These are phyloP conservation scores for Istiophorus platypterus DNA, from an alignment of 2,113 vertebrate genomes.

Conservation along the genomic window DNA sequence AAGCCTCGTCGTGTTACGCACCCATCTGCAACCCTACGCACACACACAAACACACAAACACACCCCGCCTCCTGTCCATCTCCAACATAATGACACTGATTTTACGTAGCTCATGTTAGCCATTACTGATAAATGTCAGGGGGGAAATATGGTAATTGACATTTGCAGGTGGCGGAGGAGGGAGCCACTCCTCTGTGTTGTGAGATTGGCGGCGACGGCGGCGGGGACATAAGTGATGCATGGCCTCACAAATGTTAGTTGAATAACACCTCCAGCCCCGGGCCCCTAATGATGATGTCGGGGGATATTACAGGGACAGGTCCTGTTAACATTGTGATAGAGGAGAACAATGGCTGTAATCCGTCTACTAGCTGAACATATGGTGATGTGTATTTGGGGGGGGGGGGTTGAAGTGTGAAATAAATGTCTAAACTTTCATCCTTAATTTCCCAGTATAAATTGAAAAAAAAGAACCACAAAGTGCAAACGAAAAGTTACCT, in stretches of 20 bases:
- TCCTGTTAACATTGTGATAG: constrained; percentile 72
- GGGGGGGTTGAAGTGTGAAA: constrained; percentile 24
- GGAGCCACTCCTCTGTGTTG: constrained; percentile 45
- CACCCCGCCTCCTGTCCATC: constrained; percentile 55
- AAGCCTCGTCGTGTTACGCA: constrained; percentile 41
- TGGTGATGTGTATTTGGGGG: constrained; percentile 41
- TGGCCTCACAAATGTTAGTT: constrained; percentile 90
- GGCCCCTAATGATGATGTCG: constrained; percentile 65
- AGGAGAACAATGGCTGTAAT: constrained; percentile 47
- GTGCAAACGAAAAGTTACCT: neutral
- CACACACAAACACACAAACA: no score
- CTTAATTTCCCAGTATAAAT: constrained; percentile 14
- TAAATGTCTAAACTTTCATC: constrained; percentile 21
- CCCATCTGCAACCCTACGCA: constrained; percentile 28
- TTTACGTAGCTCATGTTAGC: constrained; percentile 81
- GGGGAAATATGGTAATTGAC: constrained; percentile 89
- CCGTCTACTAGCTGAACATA: constrained; percentile 39
- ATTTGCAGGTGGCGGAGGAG: constrained; percentile 81
- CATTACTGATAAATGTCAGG: constrained; percentile 88
- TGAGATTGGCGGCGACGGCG: constrained; percentile 57
- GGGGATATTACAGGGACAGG: constrained; percentile 68
- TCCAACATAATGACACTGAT: constrained; percentile 84
- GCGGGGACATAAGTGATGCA: constrained; percentile 85
- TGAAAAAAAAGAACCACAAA: constrained; percentile 3
- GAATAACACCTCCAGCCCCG: constrained; percentile 85